Evolutionary conservation across 2,888 invertebrate species (phyloP).

Genomic region (Acleris emargana): DNA sequence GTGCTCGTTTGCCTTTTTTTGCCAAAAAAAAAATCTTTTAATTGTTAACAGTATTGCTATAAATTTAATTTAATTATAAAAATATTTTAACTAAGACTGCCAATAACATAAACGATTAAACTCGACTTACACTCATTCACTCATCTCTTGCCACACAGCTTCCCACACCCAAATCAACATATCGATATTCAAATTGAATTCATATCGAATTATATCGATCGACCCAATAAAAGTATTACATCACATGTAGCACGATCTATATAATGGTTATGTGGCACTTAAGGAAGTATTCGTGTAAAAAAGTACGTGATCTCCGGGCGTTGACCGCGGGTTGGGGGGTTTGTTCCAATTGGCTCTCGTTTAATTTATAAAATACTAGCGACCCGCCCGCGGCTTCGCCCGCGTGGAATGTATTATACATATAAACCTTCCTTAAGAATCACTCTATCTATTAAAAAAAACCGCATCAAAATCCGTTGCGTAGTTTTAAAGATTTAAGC

Average conservation of each 20-base stretch:
- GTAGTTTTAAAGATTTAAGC: too few relatives aligned
- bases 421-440: too few relatives aligned
- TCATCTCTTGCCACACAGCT: neutral
- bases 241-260: constrained; percentile 26
- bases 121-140: neutral
- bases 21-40: too few relatives aligned
- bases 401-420: too few relatives aligned
- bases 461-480: too few relatives aligned
- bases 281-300: constrained; percentile 36
- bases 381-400: too few relatives aligned
- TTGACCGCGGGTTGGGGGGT: constrained; percentile 22
- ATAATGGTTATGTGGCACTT: constrained; percentile 32
- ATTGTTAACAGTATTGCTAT: too few relatives aligned
- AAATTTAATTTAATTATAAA: too few relatives aligned
- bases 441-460: too few relatives aligned
- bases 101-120: too few relatives aligned
- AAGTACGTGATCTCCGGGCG: constrained; percentile 28
- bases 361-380: neutral
- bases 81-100: too few relatives aligned
- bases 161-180: constrained; percentile 20
- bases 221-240: constrained; percentile 34
- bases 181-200: constrained; percentile 34
- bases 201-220: constrained; percentile 31
- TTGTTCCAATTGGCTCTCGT: constrained; percentile 3
- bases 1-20: too few relatives aligned